Evolutionary conservation across 2,113 vertebrate genomes (phyloP).

Genomic region (Paraplagusia blochii): DNA sequence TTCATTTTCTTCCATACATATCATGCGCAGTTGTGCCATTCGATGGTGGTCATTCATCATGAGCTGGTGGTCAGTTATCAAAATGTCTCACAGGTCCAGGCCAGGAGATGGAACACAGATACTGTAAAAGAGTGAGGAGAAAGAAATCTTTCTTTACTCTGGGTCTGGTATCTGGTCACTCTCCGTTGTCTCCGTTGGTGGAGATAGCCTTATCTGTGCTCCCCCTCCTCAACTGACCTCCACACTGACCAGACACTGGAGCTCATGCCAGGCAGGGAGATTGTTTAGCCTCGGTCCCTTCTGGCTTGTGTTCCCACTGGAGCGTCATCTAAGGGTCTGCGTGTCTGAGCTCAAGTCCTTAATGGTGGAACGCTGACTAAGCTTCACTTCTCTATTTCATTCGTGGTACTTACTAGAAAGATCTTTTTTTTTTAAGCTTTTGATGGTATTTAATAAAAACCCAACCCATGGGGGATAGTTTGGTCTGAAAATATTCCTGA

Average conservation of each 20-base stretch:
- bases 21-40: conserved; percentile 18
- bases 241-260: conserved; percentile 45
- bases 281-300: conserved; percentile 27
- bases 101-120: conserved; percentile 52
- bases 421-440: conserved; percentile 17
- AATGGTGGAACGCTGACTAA: conserved; percentile 15
- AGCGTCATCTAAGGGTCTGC: conserved; percentile 15
- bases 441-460: not conserved
- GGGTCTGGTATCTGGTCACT: conserved; percentile 48
- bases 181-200: conserved; percentile 45
- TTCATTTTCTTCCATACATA: conserved; percentile 37
- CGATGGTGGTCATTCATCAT: conserved; percentile 34
- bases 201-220: conserved; percentile 55
- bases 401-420: conserved; percentile 1
- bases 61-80: conserved; percentile 44
- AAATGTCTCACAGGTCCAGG: conserved; percentile 38
- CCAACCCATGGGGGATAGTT: not conserved
- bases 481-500: no score
- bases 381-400: conserved; percentile 14
- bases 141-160: conserved; percentile 47
- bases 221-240: conserved; percentile 42
- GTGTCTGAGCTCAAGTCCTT: conserved; percentile 9
- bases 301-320: conserved; percentile 5
- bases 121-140: conserved; percentile 44
- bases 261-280: conserved; percentile 11